Conservation (phyloP, 2,888 invertebrate species). For the Meteorus colon region DNA sequence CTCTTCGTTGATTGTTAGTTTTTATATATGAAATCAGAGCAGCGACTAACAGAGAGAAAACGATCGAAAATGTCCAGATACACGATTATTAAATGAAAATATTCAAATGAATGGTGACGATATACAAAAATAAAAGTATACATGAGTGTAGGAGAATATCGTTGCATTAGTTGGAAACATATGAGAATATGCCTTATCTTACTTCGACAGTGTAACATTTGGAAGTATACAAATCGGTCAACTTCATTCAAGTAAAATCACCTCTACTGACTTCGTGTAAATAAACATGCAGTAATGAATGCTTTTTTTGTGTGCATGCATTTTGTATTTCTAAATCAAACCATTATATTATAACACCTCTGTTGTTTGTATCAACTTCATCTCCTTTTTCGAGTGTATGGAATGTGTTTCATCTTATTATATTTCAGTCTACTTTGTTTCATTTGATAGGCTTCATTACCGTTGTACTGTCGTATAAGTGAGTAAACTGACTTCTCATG, state of each 20-base stretch:
- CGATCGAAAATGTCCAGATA: conserved; percentile 52
- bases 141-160: conserved; percentile 23
- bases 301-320: not conserved
- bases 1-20: conserved; percentile 59
- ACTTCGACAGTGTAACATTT: conserved; percentile 60
- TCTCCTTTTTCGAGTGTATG: not conserved
- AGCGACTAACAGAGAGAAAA: conserved; percentile 52
- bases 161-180: conserved; percentile 52
- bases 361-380: not conserved
- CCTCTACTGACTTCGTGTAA: conserved; percentile 6
- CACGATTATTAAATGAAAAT: conserved; percentile 51
- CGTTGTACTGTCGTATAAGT: conserved; percentile 53
- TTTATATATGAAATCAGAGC: conserved; percentile 60
- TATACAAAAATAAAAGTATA: conserved; percentile 43
- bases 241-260: conserved; percentile 9
- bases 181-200: conserved; percentile 64
- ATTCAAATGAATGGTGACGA: conserved; percentile 49
- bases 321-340: not conserved
- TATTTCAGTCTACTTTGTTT: not conserved
- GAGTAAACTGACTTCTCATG: conserved; percentile 49
- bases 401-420: not conserved
- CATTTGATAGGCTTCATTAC: not conserved
- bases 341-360: not conserved
- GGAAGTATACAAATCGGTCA: conserved; percentile 21
- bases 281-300: not conserved